phyloP scores from a whole-genome alignment of 1,140 invertebrate species.

The Drosophila novamexicana region DNA sequence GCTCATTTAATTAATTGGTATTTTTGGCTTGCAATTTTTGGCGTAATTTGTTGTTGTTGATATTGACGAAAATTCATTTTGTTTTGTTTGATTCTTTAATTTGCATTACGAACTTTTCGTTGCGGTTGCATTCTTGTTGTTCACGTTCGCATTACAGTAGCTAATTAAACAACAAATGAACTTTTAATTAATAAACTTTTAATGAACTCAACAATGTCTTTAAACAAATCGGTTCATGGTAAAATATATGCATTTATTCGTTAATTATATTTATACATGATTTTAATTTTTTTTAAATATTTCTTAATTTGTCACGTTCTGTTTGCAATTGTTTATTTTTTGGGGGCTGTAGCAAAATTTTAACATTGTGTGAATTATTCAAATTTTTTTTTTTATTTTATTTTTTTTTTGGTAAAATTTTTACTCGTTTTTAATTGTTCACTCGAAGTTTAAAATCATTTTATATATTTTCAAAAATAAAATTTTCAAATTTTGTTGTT shows the following conservation, averaged over 20 bases:
- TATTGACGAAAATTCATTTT: constrained; percentile 36
- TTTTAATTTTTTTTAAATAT: constrained; percentile 6
- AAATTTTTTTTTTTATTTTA: not conserved
- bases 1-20: constrained; percentile 37
- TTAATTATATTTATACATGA: no score
- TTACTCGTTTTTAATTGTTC: not conserved
- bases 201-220: constrained; percentile 23
- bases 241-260: not conserved
- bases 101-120: constrained; percentile 31
- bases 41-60: constrained; percentile 27
- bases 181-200: constrained; percentile 34
- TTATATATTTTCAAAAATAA: not conserved
- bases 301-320: constrained; percentile 25
- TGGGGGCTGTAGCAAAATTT: not conserved
- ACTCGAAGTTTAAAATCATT: no score
- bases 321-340: constrained; percentile 1
- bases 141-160: constrained; percentile 16
- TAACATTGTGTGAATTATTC: not conserved
- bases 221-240: constrained; percentile 26
- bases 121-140: constrained; percentile 11
- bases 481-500: not conserved
- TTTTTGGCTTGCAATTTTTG: constrained; percentile 61
- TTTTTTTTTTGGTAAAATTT: not conserved
- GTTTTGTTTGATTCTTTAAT: constrained; percentile 40
- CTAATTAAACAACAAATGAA: constrained; percentile 60